Base-by-base conservation (phyloP, 2,113 vertebrate genomes). In the Fulmarus glacialis region DNA sequence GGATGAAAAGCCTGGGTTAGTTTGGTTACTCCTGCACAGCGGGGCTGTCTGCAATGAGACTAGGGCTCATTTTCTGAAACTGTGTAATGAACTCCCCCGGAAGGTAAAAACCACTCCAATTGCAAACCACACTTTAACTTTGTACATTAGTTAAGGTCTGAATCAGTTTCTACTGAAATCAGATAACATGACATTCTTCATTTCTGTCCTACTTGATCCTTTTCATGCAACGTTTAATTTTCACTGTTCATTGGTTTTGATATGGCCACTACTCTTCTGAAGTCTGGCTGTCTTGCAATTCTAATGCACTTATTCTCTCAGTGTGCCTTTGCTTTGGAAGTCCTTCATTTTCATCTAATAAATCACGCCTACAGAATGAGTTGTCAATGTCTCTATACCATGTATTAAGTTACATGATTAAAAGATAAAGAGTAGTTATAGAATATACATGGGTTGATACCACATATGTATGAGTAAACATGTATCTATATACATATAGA, bases 91-190 rank as follows among this genome's bases (percentile, higher is more conserved):
- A 55, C 52, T 82, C 18, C 18, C 30, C 23, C 16, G 26, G 38
- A 42, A 4, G 34, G 83, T 55, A 34, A 60, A 87, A 87, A 48
- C 11, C 9, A 34, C 55, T 26, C 40, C 22, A 27, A 21, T 11
- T 10, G 20, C 43, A 90, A 96, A 45, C 12, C 3, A 23, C 15
- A 9, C 6, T 40, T 18, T 15, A 81, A 36, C 18, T 67, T 26
- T 0, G 0, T 70, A 7, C 7, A 11, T 53, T 23, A 50, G 27
- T 50, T 40, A 36, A 62, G 12, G 14, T 40, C 36, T 82, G 40
- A 52, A 47, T 53, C 50, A 19, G 27, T 34, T 79, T 30, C 50
- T 68, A 7, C 16, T 30, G 42, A 88, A 63, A 92, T 82, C 26
- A 56, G 43, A 14, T 10, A 74, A 48, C 15, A 47, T 0, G 4